Evolutionary conservation across 1,140 invertebrate species (phyloP), one percentile per base, ranked within the genome.

Genomic region (Tenebrio molitor): DNA sequence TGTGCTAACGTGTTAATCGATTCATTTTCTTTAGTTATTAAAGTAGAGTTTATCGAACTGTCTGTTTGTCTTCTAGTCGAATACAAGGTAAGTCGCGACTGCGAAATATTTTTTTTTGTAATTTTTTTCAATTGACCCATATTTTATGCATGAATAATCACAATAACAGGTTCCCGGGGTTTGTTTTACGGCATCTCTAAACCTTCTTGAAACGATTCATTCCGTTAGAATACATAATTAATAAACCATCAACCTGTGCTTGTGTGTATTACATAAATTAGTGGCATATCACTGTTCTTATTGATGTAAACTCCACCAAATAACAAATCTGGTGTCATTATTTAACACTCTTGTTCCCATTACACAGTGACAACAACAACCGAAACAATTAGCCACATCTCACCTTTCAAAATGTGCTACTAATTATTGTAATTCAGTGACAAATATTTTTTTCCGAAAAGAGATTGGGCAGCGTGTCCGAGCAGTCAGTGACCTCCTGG

Each of bases 31-130:
- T 39, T n/a, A 39, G 2, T 58, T 58, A 58, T 25, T 14, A 69
- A 69, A 58, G 23, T 58, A 68, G 65, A 71, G 69, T 71, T 71
- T 71, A 71, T 71, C 46, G 69, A 71, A 71, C 69, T 46, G 67
- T 69, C 39, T 69, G 33, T 65, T 19, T 64, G 42, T 42, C 2
- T 23, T 58, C 50, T 58, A 58, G 50, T 58, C 50, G 25, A 25
- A 58, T 12, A 29, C 19, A 66, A 66, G 64, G 64, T 66, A 23
- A 66, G 64, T 66, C 29, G 21, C 14, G 6, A 15, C 10, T n/a
- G 23, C 15, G 50, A 29, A 1, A 6, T 58, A 14, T 29, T 2
- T 58, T 33, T 29, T 58, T 6, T 58, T 6, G 4, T 58, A 14
- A 58, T 2, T 58, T 33, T 29, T 58, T 6, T 58, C 21, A 44